A percentile compares a stretch with the other conserved stretches of the same genome.
Conservation (phyloP, 2,888 invertebrate species). For the Clunio marinus region DNA sequence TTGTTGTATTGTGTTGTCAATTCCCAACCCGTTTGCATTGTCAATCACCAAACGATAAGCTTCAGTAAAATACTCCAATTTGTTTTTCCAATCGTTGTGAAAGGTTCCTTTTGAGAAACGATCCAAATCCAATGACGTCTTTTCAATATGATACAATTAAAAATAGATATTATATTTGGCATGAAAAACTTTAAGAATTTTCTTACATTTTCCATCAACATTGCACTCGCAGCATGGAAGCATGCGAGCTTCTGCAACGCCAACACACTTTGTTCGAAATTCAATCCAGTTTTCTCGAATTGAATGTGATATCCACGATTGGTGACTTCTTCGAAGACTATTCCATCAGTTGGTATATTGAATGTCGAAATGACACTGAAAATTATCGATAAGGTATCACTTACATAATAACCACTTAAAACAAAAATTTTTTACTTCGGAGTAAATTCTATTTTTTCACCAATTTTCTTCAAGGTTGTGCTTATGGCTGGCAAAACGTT, state of each 20-base stretch:
- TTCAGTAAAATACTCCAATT: constrained; percentile 39
- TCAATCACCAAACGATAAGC: constrained; percentile 39
- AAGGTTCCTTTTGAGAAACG: constrained; percentile 39
- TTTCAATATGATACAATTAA: no score
- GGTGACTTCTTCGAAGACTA: constrained; percentile 40
- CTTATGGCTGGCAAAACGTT: constrained; percentile 37
- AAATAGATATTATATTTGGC: no score
- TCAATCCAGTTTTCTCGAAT: constrained; percentile 36
- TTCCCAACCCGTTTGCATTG: constrained; percentile 39
- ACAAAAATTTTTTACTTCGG: constrained; percentile 40
- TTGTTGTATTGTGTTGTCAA: constrained; percentile 25
- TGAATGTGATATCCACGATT: constrained; percentile 38
- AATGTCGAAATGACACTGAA: constrained; percentile 33
- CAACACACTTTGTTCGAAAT: constrained; percentile 39
- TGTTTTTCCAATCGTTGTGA: constrained; percentile 35
- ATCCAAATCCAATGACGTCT: constrained; percentile 18
- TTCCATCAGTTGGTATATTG: constrained; percentile 38
- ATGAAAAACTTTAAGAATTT: background rate
- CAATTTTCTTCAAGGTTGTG: constrained; percentile 37
- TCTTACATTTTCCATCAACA: constrained; percentile 38
- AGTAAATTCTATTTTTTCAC: constrained; percentile 40
- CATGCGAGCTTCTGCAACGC: constrained; percentile 40
- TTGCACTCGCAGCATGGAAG: constrained; percentile 40
- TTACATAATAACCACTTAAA: background rate
- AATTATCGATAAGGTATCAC: background rate